Base-by-base conservation (phyloP, 2,888 invertebrate species). In the Ceraclea dissimilis region DNA sequence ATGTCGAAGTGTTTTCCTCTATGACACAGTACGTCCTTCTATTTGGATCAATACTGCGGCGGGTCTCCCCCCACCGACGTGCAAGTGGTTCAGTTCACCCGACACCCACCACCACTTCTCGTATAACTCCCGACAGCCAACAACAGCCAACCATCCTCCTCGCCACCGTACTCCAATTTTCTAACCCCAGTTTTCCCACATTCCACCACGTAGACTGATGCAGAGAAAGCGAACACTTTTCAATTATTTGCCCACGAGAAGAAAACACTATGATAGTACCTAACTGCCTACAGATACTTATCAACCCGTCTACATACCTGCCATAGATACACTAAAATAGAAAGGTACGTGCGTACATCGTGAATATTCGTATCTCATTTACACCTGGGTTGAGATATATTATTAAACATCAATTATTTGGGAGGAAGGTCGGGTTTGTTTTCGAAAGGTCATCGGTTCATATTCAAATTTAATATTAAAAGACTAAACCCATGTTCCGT, bases 11-110 rank as follows among this genome's bases (percentile, higher is more conserved):
- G 56, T 58, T 55, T 52, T 55, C 57, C 54, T 51, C 58, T 49
- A 52, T 49, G 49, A 50, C 57, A 22, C 54, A 58, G 55, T 57
- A 58, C 55, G 61, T 61, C 59, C 61, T 58, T 54, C 58, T 34
- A 43, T 49, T 44, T 54, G 58, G 61, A 61, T 61, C 61, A 61
- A 61, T 61, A 61, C 61, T 61, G 61, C 59, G 61, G 61, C 61
- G 58, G 54, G 57, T 39, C 53, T 55, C 59, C 57, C 49, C 51
- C 52, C 56, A 20, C 54, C 50, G 44, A 26, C 39, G 44, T 57
- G 39, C 57, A 51, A 57, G 54, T 49, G 33, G 11, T 43, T 47
- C n/a, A 48, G 39, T 50, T 10, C 13, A 11, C 34, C 51, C 34
- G 18, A 2, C 44, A 47, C 39, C 39, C 13, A 13, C 47, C 54